Percentiles rank a stretch among this genome's conserved stretches.
These are phyloP conservation scores for Mellilla xanthometata DNA, from an alignment of 2,888 invertebrate species.

Conservation along the genomic window DNA sequence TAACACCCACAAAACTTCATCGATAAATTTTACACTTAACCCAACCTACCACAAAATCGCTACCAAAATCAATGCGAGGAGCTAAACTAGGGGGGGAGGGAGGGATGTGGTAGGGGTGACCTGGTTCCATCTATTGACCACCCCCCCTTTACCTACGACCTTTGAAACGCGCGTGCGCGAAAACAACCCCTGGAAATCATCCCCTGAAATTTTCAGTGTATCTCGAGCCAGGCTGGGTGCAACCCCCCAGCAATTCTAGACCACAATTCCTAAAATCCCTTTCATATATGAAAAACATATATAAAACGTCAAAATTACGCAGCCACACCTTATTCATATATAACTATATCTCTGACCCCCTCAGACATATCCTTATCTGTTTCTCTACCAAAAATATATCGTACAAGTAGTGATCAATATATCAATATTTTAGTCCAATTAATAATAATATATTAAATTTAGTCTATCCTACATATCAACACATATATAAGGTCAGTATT, in stretches of 20 bases:
- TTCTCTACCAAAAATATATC: slow-evolving; percentile 77
- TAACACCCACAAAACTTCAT: not conserved
- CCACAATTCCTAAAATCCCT: slow-evolving; percentile 35
- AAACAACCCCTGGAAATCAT: slow-evolving; percentile 38
- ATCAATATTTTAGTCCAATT: slow-evolving; percentile 14
- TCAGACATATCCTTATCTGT: slow-evolving; percentile 64
- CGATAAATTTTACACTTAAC: not conserved
- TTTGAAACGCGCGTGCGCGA: slow-evolving; percentile 64
- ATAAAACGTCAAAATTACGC: slow-evolving; percentile 47
- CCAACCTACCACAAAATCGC: slow-evolving; percentile 13
- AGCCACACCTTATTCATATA: slow-evolving; percentile 40
- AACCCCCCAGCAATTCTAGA: slow-evolving; percentile 36
- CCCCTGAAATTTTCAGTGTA: slow-evolving; percentile 47
- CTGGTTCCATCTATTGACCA: slow-evolving; percentile 53
- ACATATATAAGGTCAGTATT: slow-evolving; percentile 30
- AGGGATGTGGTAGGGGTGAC: slow-evolving; percentile 41
- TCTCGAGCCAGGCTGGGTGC: slow-evolving; percentile 39
- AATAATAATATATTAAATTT: slow-evolving; percentile 1
- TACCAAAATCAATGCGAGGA: slow-evolving; percentile 27
- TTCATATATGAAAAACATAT: slow-evolving; percentile 73
- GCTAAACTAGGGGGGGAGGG: not conserved
- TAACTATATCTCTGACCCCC: slow-evolving; percentile 57
- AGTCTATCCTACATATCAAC: slow-evolving; percentile 28
- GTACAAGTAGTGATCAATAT: slow-evolving; percentile 64
- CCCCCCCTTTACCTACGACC: slow-evolving; percentile 53